These are phyloP conservation scores for Enteromius argenteus DNA, from an alignment of 2,797 vertebrate genomes.

Conservation along the genomic window DNA sequence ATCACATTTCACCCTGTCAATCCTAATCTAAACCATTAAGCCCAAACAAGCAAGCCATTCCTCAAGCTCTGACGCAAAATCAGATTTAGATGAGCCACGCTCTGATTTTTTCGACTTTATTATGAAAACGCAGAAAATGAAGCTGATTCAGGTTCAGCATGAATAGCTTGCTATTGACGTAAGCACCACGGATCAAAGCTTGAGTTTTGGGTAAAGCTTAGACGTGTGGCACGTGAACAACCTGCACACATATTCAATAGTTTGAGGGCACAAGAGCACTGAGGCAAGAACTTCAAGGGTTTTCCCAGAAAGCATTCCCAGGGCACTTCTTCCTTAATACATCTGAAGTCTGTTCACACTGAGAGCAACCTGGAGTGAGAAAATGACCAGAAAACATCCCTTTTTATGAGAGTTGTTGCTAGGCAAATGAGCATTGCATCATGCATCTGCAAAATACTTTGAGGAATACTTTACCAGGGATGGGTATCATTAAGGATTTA, in stretches of 20 bases:
- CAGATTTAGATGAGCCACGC: constrained; percentile 22
- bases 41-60: constrained; percentile 50
- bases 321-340: background rate
- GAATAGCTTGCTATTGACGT: constrained; percentile 24
- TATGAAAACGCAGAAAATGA: constrained; percentile 19
- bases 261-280: background rate
- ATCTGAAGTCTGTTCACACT: background rate
- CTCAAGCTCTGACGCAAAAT: constrained; percentile 44
- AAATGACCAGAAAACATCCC: background rate
- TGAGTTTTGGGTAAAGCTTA: constrained; percentile 11
- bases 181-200: constrained; percentile 31
- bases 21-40: constrained; percentile 35
- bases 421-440: background rate
- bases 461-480: background rate
- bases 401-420: background rate
- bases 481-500: no score
- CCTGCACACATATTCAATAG: constrained; percentile 16
- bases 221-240: constrained; percentile 13
- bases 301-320: constrained; percentile 23
- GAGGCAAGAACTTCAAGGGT: background rate
- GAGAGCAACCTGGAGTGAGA: background rate
- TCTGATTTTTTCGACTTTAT: constrained; percentile 18
- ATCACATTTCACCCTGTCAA: constrained; percentile 52
- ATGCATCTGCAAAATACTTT: background rate
- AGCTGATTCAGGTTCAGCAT: constrained; percentile 17